Evolutionary conservation across 2,797 vertebrate species (phyloP).

Genomic region (Melanitta fusca): DNA sequence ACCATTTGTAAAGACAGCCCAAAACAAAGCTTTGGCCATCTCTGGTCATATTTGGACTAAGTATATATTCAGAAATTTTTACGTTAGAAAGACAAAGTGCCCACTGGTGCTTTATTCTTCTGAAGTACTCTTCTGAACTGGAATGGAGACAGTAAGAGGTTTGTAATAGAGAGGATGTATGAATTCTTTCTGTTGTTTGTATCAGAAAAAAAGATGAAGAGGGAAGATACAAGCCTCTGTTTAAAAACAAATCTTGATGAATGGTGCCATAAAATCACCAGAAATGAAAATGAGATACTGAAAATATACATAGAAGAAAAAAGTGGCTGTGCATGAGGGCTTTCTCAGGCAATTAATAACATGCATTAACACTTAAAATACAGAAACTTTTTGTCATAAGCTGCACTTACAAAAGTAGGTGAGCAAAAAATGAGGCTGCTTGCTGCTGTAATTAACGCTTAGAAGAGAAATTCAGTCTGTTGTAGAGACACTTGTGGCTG

Average conservation of each 20-base stretch:
- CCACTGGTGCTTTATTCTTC: neutral
- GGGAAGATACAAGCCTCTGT: neutral
- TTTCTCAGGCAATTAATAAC: neutral
- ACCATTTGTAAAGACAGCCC: slow-evolving; percentile 3
- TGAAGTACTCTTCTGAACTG: neutral
- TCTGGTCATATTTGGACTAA: neutral
- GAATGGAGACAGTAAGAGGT: neutral
- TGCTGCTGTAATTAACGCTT: neutral
- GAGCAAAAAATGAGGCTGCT: neutral
- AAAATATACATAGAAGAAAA: neutral
- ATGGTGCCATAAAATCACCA: neutral
- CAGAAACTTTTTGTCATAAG: neutral
- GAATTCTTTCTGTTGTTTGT: neutral
- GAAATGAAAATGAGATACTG: neutral
- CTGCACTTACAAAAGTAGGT: neutral
- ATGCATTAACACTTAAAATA: neutral
- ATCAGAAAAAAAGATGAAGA: neutral
- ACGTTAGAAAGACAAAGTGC: neutral
- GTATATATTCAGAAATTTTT: neutral
- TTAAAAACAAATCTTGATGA: neutral
- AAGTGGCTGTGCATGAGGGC: neutral
- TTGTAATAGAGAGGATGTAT: neutral
- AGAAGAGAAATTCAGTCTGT: neutral
- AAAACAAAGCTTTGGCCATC: neutral
- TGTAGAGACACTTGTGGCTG: neutral